Evolutionary conservation across 2,113 vertebrate species (phyloP), one percentile per base, ranked within the genome.

Genomic region (Athene cunicularia): DNA sequence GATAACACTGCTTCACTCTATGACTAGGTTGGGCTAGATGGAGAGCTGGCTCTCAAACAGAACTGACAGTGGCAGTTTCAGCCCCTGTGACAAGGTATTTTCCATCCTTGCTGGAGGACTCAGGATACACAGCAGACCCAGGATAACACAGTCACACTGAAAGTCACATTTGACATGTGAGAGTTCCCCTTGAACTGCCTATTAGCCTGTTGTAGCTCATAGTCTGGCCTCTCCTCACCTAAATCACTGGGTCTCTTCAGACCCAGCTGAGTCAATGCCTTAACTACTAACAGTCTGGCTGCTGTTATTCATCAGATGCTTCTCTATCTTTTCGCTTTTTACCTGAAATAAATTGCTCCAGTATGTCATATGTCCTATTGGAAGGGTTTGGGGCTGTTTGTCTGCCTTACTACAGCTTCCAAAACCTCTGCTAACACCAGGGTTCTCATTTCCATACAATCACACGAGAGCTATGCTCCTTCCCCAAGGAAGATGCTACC

Each of bases 281-380:
- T 79, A 58, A 8, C 80, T 45, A 41, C 15, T n/a, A 35, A 41
- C 74, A 45, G 13, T 62, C n/a, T 81, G 24, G 15, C 27, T 68
- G 13, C 14, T 56, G 14, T 27, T 53, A 17, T 60, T 83, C 41
- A 26, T 84, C 41, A 35, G 27, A 30, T 10, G 1, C 43, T 68
- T 83, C 24, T 58, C 35, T 64, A 32, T 15, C 27, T 35, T 64
- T 70, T 71, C 2, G 1, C 12, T 72, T 80, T 86, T 58, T 47
- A 23, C 9, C 43, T 59, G 28, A 85, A 87, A 52, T 39, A 39
- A 11, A 3, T 16, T 27, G 5, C 27, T 50, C 22, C 24, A 63
- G n/a, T 33, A 30, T 41, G 12, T 4, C 45, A 2, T 26, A 33
- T 47, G 32, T 47, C 26, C 2, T 1, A 4, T 2, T 59, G 6